Evolutionary conservation across 2,888 invertebrate species (phyloP).

Genomic region (Pheosia gnoma): DNA sequence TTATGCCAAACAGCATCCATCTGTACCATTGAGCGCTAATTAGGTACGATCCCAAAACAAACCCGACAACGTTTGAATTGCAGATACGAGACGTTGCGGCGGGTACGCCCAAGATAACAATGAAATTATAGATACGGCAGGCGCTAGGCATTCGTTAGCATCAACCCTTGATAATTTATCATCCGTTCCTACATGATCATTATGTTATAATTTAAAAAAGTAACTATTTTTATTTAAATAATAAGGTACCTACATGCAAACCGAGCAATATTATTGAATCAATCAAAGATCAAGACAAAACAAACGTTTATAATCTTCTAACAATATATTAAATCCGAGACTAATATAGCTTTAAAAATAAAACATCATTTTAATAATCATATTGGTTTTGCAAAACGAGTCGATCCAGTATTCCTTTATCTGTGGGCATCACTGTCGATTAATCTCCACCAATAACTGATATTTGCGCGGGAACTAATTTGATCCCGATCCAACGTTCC

Average conservation of each 20-base stretch:
- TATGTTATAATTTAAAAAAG: too few species aligned
- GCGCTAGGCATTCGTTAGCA: too few species aligned
- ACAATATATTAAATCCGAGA: too few species aligned
- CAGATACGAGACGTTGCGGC: slow-evolving; percentile 23
- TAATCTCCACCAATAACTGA: slow-evolving; percentile 66
- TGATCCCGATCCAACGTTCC: slow-evolving; percentile 53
- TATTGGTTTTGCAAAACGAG: neutral
- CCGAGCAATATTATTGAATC: too few species aligned
- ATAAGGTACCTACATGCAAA: too few species aligned
- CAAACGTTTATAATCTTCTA: too few species aligned
- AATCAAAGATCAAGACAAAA: too few species aligned
- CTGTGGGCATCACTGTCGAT: slow-evolving; percentile 45
- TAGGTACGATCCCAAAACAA: slow-evolving; percentile 38
- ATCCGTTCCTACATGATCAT: too few species aligned
- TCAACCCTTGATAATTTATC: too few species aligned
- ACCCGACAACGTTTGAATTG: slow-evolving; percentile 41
- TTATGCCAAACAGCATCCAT: neutral
- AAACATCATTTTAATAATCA: too few species aligned
- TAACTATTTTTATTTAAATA: too few species aligned
- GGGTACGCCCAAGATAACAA: neutral
- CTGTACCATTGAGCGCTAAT: slow-evolving; percentile 38
- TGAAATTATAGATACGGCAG: neutral
- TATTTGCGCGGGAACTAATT: slow-evolving; percentile 71
- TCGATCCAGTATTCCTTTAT: slow-evolving; percentile 14
- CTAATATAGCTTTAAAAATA: too few species aligned